Evolutionary conservation across 2,113 vertebrate species (phyloP).

Genomic region (Peromyscus leucopus): DNA sequence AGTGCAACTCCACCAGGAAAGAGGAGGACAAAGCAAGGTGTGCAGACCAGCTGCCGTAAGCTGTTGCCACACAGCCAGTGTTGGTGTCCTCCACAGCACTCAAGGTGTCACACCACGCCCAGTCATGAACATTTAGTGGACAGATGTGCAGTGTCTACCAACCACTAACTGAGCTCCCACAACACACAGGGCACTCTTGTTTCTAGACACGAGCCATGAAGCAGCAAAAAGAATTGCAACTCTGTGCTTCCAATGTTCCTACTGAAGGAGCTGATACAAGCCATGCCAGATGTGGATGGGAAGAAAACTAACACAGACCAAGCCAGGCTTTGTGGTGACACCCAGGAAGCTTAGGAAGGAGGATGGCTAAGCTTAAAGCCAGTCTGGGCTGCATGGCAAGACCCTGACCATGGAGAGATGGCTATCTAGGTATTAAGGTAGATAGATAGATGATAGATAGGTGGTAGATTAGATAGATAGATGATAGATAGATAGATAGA

Average conservation of each 20-base stretch:
- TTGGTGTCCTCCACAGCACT: not conserved
- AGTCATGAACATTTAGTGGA: not conserved
- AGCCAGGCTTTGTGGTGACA: not conserved
- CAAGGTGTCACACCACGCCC: not conserved
- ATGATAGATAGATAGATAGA: not conserved
- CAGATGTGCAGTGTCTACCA: accelerated
- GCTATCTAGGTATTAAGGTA: not conserved
- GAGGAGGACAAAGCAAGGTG: accelerated
- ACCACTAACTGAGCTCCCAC: not conserved
- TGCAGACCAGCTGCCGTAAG: accelerated
- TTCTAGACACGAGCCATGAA: not conserved
- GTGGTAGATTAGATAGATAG: not conserved
- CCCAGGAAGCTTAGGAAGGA: not conserved
- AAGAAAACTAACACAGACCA: not conserved
- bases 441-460: not conserved
- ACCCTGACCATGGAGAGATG: not conserved
- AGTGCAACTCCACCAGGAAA: not conserved
- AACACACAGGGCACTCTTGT: accelerated
- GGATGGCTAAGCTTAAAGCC: not conserved
- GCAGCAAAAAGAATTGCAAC: not conserved
- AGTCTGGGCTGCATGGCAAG: not conserved
- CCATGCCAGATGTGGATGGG: accelerated
- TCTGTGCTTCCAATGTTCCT: no score
- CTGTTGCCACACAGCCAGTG: accelerated
- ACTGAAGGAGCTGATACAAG: accelerated